Conservation (phyloP, 2,113 vertebrate genomes). For the Elachura formosa region DNA sequence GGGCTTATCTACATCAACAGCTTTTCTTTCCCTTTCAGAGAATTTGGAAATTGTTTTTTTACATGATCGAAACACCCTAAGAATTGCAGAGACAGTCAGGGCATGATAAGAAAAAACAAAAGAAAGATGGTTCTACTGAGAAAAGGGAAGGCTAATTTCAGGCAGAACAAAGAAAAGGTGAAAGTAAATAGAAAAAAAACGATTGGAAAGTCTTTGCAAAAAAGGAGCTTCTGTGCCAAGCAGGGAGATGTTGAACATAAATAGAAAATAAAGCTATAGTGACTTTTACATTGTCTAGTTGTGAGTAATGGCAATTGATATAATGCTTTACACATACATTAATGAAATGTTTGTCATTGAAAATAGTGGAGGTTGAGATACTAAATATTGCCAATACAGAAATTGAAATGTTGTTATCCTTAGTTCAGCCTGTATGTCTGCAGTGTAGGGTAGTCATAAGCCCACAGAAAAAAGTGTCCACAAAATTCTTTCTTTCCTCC, state of each 20-base stretch:
- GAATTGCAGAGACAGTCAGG: not conserved
- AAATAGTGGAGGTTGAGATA: not conserved
- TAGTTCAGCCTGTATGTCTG: not conserved
- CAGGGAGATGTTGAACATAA: not conserved
- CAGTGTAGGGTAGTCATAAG: not conserved
- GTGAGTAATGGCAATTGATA: not conserved
- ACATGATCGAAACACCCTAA: not conserved
- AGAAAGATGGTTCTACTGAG: not conserved
- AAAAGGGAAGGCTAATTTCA: not conserved
- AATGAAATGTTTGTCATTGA: not conserved
- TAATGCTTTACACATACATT: not conserved
- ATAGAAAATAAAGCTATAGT: not conserved
- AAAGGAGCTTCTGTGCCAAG: not conserved
- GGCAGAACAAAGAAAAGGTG: not conserved
- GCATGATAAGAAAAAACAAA: not conserved
- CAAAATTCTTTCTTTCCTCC: not conserved
- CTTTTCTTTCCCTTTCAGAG: not conserved
- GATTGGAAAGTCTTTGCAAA: not conserved
- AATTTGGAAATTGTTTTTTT: conserved; percentile 9
- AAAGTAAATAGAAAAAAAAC: not conserved
- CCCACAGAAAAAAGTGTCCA: not conserved
- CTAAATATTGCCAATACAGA: not conserved
- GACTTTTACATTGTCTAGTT: not conserved
- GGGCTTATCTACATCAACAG: conserved; percentile 28
- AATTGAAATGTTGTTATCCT: not conserved